Evolutionary conservation across 2,797 vertebrate genomes (phyloP).

Genomic region (Tenualosa ilisha): DNA sequence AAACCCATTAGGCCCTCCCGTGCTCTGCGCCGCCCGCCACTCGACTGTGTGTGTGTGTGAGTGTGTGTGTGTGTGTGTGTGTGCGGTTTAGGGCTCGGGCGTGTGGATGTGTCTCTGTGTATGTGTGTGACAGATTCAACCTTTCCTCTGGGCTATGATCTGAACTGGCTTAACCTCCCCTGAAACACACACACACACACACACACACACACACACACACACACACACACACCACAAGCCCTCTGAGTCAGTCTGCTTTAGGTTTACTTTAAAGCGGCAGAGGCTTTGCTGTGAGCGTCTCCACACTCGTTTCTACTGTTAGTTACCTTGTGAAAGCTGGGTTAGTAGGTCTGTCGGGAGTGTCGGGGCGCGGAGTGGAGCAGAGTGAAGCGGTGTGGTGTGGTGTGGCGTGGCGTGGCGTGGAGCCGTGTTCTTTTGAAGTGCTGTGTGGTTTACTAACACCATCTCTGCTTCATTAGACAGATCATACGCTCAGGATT

Average conservation of each 20-base stretch:
- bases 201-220: no score
- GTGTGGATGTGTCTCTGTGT: background rate
- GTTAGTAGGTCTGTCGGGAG: background rate
- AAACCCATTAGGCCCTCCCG: conserved; percentile 54
- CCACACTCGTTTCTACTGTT: background rate
- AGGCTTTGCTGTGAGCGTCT: background rate
- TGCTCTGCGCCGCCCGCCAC: conserved; percentile 6
- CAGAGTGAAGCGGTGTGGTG: background rate
- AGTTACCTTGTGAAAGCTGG: background rate
- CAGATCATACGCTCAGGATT: background rate
- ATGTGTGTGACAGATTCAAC: background rate
- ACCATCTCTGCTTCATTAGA: conserved; percentile 24
- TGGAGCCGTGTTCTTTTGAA: conserved; percentile 55
- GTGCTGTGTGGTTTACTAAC: conserved; percentile 61
- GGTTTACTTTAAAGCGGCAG: background rate
- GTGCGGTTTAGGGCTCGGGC: background rate
- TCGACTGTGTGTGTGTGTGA: conserved; percentile 17
- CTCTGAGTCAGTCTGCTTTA: background rate
- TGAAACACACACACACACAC: background rate
- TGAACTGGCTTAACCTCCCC: background rate
- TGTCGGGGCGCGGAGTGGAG: background rate
- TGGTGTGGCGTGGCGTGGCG: background rate
- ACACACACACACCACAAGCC: background rate
- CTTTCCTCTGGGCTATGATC: background rate
- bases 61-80: background rate